Evolutionary conservation across 2,888 invertebrate species (phyloP).

Genomic region (Heliconius aoede): DNA sequence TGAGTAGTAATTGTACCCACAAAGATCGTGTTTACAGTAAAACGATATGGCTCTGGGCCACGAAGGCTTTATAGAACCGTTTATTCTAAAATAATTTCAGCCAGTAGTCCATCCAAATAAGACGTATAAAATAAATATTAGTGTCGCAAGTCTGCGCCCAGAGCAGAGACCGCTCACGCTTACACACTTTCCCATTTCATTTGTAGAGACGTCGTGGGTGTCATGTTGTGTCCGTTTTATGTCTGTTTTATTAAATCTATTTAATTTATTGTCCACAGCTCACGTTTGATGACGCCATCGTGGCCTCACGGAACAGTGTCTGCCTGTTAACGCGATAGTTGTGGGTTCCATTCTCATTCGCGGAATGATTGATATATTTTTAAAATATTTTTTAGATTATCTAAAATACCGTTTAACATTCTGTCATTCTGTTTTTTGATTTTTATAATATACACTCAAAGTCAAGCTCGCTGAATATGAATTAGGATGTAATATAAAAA

Average conservation of each 20-base stretch:
- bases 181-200: conserved; percentile 15
- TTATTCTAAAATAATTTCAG: no score
- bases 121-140: neutral
- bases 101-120: neutral
- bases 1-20: neutral
- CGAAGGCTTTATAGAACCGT: no score
- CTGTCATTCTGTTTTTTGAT: no score
- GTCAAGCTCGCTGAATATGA: neutral
- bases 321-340: neutral
- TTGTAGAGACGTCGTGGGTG: conserved; percentile 22
- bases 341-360: neutral
- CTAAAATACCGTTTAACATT: no score
- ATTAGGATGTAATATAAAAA: neutral
- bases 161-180: conserved; percentile 5
- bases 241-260: conserved; percentile 6
- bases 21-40: neutral
- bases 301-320: neutral
- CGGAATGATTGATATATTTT: no score
- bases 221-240: conserved; percentile 19
- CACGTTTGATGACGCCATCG: neutral
- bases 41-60: no score
- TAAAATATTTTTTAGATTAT: no score
- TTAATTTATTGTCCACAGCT: neutral
- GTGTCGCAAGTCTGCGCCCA: conserved; percentile 13
- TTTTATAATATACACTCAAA: no score